Percentiles rank a stretch among this genome's conserved stretches.
These are phyloP conservation scores for Seira sanloemensis DNA, from an alignment of 2,888 invertebrate species.

Conservation along the genomic window DNA sequence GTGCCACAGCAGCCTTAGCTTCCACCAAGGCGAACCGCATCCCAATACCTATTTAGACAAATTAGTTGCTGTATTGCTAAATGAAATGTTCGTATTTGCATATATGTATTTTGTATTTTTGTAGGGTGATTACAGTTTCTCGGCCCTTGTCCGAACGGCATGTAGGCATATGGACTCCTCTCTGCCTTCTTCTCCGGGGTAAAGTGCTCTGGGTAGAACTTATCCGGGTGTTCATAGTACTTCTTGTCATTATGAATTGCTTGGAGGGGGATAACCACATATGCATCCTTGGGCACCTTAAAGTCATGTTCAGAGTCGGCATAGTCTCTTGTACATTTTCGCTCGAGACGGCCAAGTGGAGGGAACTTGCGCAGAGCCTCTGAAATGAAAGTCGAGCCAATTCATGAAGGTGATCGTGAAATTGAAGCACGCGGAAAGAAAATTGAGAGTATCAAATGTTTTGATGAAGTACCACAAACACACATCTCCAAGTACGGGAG, in stretches of 20 bases:
- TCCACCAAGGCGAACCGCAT: constrained; percentile 63
- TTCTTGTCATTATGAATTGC: constrained; percentile 2
- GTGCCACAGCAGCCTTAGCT: constrained; percentile 48
- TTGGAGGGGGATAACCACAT: neutral
- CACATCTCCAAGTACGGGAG: constrained; percentile 47
- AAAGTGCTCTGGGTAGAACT: constrained; percentile 59
- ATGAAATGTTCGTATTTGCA: too few species aligned
- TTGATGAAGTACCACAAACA: neutral
- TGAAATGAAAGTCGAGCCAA: neutral
- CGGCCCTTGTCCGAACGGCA: constrained; percentile 66
- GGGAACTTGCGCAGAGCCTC: constrained; percentile 20
- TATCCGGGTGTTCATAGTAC: constrained; percentile 48
- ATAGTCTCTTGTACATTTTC: constrained; percentile 23
- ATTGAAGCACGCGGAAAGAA: too few species aligned
- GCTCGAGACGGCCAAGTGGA: neutral
- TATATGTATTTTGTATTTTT: too few species aligned
- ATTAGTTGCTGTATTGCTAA: too few species aligned
- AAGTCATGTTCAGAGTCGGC: constrained; percentile 12
- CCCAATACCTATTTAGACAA: constrained; percentile 23
- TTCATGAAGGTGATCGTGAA: neutral
- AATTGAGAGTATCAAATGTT: too few species aligned
- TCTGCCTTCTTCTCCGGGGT: constrained; percentile 51
- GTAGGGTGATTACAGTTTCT: constrained; percentile 62
- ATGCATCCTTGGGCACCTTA: constrained; percentile 1
- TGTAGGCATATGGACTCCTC: constrained; percentile 50